These are phyloP conservation scores for Drosophila nasuta DNA, from an alignment of 1,140 invertebrate genomes.

Conservation along the genomic window DNA sequence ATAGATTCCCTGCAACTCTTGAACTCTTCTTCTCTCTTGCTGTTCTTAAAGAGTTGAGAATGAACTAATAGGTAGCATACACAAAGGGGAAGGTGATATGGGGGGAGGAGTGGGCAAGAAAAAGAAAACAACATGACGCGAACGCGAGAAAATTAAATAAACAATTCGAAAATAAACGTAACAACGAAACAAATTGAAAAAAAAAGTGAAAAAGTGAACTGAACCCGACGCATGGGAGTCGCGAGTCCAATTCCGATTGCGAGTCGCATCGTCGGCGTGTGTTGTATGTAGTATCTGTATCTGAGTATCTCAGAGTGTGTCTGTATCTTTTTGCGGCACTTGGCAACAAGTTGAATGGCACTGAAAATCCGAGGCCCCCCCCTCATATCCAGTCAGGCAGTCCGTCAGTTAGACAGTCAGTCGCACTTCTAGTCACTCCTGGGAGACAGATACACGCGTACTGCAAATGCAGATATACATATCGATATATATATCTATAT, in stretches of 20 bases:
- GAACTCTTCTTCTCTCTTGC: too few species aligned
- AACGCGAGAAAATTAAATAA: conserved; percentile 67
- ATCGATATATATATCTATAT: conserved; percentile 2
- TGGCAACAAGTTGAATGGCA: conserved; percentile 75
- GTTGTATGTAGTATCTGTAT: conserved; percentile 32
- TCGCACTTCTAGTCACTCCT: conserved; percentile 38
- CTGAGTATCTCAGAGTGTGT: conserved; percentile 36
- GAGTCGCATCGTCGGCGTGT: too few species aligned
- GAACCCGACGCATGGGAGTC: too few species aligned
- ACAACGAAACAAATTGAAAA: conserved; percentile 63
- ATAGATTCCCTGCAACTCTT: too few species aligned
- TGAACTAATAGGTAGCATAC: conserved; percentile 7
- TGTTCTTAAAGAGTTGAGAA: background rate
- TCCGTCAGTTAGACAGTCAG: background rate
- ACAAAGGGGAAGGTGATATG: background rate
- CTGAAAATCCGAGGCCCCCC: conserved; percentile 11
- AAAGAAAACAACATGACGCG: conserved; percentile 47
- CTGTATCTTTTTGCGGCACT: conserved; percentile 40
- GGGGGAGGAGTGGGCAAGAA: conserved; percentile 9
- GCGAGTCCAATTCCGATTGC: background rate
- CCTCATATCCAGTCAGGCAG: conserved; percentile 6
- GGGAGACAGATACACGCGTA: conserved; percentile 20
- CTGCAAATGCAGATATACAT: conserved; percentile 3
- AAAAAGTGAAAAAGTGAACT: conserved; percentile 56
- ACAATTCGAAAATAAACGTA: conserved; percentile 77